Percentiles rank a stretch among this genome's conserved stretches.
phyloP scores from a whole-genome alignment of 2,797 vertebrate species.

The Anas bahamensis region DNA sequence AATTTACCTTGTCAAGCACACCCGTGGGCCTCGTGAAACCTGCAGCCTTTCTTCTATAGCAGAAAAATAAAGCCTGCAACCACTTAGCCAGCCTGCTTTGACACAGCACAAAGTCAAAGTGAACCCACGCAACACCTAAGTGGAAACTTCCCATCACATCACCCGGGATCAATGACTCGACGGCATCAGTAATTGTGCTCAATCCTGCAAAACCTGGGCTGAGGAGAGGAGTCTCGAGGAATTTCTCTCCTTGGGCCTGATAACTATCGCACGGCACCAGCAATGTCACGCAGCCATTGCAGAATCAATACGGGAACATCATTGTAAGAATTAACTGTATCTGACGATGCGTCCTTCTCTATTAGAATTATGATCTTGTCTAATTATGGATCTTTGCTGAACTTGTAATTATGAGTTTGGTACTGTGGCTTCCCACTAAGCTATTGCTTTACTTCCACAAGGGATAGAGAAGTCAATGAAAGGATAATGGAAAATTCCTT shows the following conservation, averaged over 20 bases:
- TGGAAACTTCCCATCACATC: neutral
- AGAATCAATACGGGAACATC: conserved; percentile 26
- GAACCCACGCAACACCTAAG: neutral
- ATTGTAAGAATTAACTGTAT: conserved; percentile 50
- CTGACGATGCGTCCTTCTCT: conserved; percentile 43
- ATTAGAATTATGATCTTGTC: conserved; percentile 59
- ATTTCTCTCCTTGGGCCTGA: conserved; percentile 4
- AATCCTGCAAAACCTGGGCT: neutral
- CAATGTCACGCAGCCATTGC: neutral
- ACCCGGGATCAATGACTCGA: neutral
- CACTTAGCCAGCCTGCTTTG: neutral
- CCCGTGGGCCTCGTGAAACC: neutral
- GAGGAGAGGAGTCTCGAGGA: conserved; percentile 2
- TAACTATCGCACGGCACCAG: conserved; percentile 3
- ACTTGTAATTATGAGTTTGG: conserved; percentile 58
- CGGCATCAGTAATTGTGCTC: neutral
- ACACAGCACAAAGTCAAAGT: neutral
- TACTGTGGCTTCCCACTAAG: conserved; percentile 34
- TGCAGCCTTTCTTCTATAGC: neutral
- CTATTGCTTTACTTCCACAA: conserved; percentile 28
- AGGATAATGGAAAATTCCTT: conserved; percentile 60
- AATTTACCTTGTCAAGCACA: neutral
- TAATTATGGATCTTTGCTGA: conserved; percentile 67
- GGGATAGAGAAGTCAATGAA: conserved; percentile 58
- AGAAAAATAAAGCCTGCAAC: neutral